Evolutionary conservation across 2,797 vertebrate species (phyloP).

Genomic region (Synaphobranchus kaupii): DNA sequence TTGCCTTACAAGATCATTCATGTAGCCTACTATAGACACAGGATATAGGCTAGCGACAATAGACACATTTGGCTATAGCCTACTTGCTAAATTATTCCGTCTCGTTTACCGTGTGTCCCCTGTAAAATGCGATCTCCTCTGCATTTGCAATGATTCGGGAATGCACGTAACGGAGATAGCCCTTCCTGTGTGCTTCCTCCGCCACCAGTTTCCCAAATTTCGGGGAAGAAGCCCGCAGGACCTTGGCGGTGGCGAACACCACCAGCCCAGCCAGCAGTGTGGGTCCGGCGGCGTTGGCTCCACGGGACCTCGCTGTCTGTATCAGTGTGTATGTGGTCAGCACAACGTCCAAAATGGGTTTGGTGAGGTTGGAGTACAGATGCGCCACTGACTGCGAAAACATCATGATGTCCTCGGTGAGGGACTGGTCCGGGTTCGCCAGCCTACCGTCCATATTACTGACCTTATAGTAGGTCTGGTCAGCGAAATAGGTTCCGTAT

Average conservation of each 20-base stretch:
- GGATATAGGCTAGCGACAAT: no score
- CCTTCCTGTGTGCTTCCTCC: slow-evolving; percentile 93
- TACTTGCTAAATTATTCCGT: not conserved
- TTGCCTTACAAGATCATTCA: no score
- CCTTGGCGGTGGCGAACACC: slow-evolving; percentile 88
- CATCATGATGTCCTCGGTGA: slow-evolving; percentile 95
- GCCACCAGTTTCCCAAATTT: slow-evolving; percentile 93
- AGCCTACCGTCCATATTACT: slow-evolving; percentile 95
- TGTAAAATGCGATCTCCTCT: slow-evolving; percentile 98
- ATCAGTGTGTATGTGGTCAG: slow-evolving; percentile 96
- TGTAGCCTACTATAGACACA: no score
- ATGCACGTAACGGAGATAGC: slow-evolving; percentile 93
- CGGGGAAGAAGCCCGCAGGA: slow-evolving; percentile 92
- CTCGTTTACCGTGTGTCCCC: slow-evolving; percentile 88
- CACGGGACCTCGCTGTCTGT: slow-evolving; percentile 85
- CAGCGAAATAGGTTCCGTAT: slow-evolving; percentile 90
- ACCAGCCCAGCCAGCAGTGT: slow-evolving; percentile 90
- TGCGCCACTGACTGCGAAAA: slow-evolving; percentile 96
- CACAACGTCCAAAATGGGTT: slow-evolving; percentile 92
- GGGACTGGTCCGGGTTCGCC: slow-evolving; percentile 95
- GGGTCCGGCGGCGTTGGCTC: slow-evolving; percentile 88
- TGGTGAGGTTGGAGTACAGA: slow-evolving; percentile 96
- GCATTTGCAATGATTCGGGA: slow-evolving; percentile 97
- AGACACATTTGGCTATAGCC: no score
- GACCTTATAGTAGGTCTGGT: slow-evolving; percentile 94